Conservation (phyloP, 2,113 vertebrate genomes). For the Henicopernis longicauda region DNA sequence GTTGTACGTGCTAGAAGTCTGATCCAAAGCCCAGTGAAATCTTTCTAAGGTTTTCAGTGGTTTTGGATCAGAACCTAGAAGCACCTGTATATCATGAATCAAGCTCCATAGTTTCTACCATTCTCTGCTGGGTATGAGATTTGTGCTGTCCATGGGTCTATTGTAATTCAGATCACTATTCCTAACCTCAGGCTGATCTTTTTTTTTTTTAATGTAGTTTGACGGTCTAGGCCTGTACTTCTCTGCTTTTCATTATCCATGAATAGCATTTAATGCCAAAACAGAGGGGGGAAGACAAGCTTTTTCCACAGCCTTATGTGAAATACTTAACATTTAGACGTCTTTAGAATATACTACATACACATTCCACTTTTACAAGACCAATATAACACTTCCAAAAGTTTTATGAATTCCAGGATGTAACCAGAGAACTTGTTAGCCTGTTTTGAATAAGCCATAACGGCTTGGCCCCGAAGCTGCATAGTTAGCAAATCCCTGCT, state of each 20-base stretch:
- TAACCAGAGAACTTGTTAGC: slow-evolving; percentile 64
- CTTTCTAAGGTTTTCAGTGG: not conserved
- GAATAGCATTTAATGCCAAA: slow-evolving; percentile 47
- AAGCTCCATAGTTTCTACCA: not conserved
- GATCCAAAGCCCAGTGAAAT: not conserved
- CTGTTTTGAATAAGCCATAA: slow-evolving; percentile 67
- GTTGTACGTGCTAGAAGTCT: not conserved
- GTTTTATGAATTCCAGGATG: slow-evolving; percentile 73
- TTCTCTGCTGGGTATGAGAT: not conserved
- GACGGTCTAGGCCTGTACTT: slow-evolving; percentile 24
- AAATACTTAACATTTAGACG: slow-evolving; percentile 62
- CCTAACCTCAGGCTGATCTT: slow-evolving; percentile 38
- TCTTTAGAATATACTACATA: slow-evolving; percentile 51
- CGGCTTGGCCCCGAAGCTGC: slow-evolving; percentile 60
- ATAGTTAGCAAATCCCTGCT: slow-evolving; percentile 64
- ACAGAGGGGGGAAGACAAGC: not conserved
- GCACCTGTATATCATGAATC: not conserved
- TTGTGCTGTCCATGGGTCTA: slow-evolving; percentile 8
- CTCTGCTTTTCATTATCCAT: slow-evolving; percentile 73
- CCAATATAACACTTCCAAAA: slow-evolving; percentile 64
- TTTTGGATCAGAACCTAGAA: not conserved
- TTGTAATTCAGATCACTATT: slow-evolving; percentile 25
- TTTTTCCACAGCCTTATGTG: slow-evolving; percentile 64
- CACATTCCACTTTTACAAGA: slow-evolving; percentile 66
- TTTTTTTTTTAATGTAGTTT: slow-evolving; percentile 44